Base-by-base conservation (phyloP, 2,888 invertebrate species). In the Trichacis sp. region DNA sequence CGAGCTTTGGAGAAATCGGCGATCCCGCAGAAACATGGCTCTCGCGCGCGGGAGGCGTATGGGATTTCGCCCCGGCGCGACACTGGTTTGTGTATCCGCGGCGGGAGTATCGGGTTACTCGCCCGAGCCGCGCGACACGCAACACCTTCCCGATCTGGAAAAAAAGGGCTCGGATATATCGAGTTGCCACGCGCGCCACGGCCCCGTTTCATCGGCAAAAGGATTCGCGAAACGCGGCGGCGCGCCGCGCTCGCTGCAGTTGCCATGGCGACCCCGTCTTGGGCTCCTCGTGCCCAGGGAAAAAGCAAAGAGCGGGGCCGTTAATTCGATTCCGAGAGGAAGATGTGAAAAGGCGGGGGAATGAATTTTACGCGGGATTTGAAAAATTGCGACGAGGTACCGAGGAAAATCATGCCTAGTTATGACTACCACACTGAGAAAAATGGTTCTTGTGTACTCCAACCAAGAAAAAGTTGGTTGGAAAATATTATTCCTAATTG, bases 91-190 rank as follows among this genome's bases (percentile, higher is more conserved):
- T 20, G 48, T 59, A 53, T 46, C 43, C 56, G 52, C 55, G 24
- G 52, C 60, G 59, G 48, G 57, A 47, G 55, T 68, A 68, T 68
- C 64, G 61, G 61, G 64, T 68, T 68, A 64, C 68, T 48, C 60
- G 58, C 47, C 59, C 42, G 52, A 62, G 56, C 54, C 49, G 64
- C 59, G 29, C 58, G 68, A 61, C 58, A 68, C 57, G 68, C 64
- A 68, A 55, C 64, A 68, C 64, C 60, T 58, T 55, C 59, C 56
- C 42, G 42, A 60, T 48, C 52, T 56, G 1, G 36, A 50, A 59
- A 59, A 64, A 59, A 59, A 64, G 50, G 55, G 55, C 45, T 5
- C 17, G 42, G 42, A n/a, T 24, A 24, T 24, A 14, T 42, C 42
- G 42, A 9, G 43, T 43, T 43, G 18, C 19, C 9, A 5, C 19